These are phyloP conservation scores for Leucophenga varia DNA, from an alignment of 1,140 invertebrate genomes.

Conservation along the genomic window DNA sequence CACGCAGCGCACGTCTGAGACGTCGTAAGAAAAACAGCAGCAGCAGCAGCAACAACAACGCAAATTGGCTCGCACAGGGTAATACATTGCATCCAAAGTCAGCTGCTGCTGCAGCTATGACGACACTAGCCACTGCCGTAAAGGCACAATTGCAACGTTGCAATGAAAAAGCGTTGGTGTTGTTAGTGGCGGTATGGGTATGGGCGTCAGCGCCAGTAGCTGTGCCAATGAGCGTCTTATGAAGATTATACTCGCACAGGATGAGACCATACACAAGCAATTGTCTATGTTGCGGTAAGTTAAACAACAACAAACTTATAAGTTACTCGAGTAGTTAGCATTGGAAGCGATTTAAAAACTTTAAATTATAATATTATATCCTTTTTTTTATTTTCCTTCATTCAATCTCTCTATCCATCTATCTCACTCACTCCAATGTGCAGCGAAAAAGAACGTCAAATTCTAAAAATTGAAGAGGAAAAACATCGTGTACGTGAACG, in stretches of 20 bases:
- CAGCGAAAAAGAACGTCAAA: slow-evolving; percentile 77
- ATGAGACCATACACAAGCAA: slow-evolving; percentile 76
- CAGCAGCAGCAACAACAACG: slow-evolving; percentile 8
- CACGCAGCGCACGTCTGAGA: slow-evolving; percentile 42
- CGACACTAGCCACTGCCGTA: slow-evolving; percentile 8
- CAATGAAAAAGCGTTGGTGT: background rate
- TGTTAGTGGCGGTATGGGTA: too few relatives aligned
- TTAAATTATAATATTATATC: background rate
- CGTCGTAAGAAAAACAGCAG: slow-evolving; percentile 31
- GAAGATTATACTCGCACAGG: slow-evolving; percentile 77
- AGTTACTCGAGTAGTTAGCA: too few relatives aligned
- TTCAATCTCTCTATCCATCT: background rate
- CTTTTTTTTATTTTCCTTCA: background rate
- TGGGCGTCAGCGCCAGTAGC: background rate
- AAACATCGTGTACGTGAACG: slow-evolving; percentile 70
- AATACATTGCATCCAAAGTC: slow-evolving; percentile 37
- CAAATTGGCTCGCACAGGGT: slow-evolving; percentile 21
- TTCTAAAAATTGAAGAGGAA: slow-evolving; percentile 74
- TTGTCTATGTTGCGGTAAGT: slow-evolving; percentile 65
- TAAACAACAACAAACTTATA: too few relatives aligned
- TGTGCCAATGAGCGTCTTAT: slow-evolving; percentile 67
- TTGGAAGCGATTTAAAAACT: too few relatives aligned
- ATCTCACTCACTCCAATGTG: background rate
- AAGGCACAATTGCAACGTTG: background rate
- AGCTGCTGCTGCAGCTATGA: background rate